phyloP scores from a whole-genome alignment of 2,797 vertebrate genomes.

The Rhinogobio ventralis region DNA sequence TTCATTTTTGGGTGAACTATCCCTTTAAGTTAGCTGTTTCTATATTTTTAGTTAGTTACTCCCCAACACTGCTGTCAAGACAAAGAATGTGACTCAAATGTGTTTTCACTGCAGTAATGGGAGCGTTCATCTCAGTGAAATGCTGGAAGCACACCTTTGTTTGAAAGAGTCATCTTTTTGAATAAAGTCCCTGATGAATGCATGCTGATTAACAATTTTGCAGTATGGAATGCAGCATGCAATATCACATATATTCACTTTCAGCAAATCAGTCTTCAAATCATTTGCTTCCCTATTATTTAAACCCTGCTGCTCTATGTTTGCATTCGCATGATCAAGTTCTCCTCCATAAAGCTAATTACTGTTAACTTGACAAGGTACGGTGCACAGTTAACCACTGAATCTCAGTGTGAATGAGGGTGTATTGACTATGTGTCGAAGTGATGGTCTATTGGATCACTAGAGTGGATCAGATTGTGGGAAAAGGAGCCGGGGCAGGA shows the following conservation, averaged over 20 bases:
- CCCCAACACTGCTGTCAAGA: neutral
- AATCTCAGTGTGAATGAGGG: slow-evolving; percentile 28
- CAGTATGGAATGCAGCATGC: slow-evolving; percentile 32
- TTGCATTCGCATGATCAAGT: slow-evolving; percentile 25
- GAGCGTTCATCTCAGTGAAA: neutral
- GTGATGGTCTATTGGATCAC: slow-evolving; percentile 64
- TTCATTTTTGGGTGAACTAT: too few species aligned
- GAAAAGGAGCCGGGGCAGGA: slow-evolving; percentile 85
- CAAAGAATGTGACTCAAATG: neutral
- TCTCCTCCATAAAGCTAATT: slow-evolving; percentile 32
- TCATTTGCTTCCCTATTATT: slow-evolving; percentile 9
- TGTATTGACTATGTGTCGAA: slow-evolving; percentile 52
- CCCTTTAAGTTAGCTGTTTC: neutral
- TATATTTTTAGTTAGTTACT: neutral
- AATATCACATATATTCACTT: neutral
- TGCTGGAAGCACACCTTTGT: slow-evolving; percentile 9
- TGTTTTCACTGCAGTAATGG: slow-evolving; percentile 14
- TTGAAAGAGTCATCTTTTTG: slow-evolving; percentile 18
- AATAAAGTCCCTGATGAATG: slow-evolving; percentile 22
- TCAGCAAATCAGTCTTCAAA: slow-evolving; percentile 14
- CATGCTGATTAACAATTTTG: neutral
- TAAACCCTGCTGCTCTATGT: slow-evolving; percentile 2
- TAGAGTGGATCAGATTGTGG: slow-evolving; percentile 99
- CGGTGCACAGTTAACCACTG: slow-evolving; percentile 32
- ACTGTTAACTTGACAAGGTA: slow-evolving; percentile 25